These are phyloP conservation scores for Papilio polyxenes DNA, from an alignment of 1,140 invertebrate genomes.

Conservation along the genomic window DNA sequence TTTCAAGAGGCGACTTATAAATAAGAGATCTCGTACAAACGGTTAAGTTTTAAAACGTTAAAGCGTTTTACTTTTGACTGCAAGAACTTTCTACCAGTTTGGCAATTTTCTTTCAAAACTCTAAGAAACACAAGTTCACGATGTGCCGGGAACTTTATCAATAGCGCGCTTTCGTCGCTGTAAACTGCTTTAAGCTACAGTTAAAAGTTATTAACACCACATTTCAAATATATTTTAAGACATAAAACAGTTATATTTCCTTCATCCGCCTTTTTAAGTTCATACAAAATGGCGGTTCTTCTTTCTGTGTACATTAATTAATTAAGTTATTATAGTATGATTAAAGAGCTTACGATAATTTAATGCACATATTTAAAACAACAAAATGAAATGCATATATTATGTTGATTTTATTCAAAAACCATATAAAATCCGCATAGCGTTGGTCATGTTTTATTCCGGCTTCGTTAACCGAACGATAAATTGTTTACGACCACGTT, in stretches of 20 bases:
- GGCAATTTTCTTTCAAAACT: slow-evolving; percentile 10
- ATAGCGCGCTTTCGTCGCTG: not conserved
- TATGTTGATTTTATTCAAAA: too few species aligned
- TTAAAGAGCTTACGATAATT: too few species aligned
- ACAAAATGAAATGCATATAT: too few species aligned
- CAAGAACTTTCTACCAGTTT: slow-evolving; percentile 13
- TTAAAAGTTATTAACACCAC: not conserved
- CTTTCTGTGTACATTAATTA: too few species aligned
- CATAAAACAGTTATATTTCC: not conserved
- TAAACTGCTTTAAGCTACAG: not conserved
- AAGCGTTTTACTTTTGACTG: slow-evolving; percentile 12
- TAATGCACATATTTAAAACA: too few species aligned
- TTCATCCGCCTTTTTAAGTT: too few species aligned
- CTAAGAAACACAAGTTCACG: not conserved
- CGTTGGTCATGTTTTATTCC: not conserved
- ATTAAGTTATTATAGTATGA: too few species aligned
- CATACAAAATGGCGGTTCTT: too few species aligned
- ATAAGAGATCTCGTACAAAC: not conserved
- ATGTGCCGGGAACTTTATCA: not conserved
- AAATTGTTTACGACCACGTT: not conserved
- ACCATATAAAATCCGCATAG: too few species aligned
- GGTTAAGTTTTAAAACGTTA: slow-evolving; percentile 19
- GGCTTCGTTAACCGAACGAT: not conserved
- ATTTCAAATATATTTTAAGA: not conserved
- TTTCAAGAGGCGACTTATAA: slow-evolving; percentile 3